Conservation (phyloP, 2,888 invertebrate species). For the Eueremaeus valkanovi region DNA sequence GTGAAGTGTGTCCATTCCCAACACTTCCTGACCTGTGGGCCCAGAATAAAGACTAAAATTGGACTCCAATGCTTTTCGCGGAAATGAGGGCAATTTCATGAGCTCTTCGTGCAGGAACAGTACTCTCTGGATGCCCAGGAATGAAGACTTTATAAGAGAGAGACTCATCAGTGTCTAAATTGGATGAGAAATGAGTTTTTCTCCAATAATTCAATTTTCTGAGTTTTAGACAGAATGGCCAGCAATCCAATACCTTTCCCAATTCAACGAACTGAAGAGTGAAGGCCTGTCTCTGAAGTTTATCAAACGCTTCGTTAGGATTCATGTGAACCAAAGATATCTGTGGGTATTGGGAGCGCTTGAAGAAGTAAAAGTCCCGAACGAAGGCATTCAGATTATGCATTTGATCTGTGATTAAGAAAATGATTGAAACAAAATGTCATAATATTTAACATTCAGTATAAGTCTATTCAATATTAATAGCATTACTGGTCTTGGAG, state of each 20-base stretch:
- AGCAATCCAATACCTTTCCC: constrained; percentile 73
- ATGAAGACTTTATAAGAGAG: constrained; percentile 53
- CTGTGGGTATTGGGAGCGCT: constrained; percentile 96
- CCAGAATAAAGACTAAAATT: constrained; percentile 89
- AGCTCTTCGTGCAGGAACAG: constrained; percentile 98
- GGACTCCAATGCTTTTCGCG: constrained; percentile 93
- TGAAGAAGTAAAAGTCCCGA: constrained; percentile 90
- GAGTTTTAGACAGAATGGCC: too few relatives aligned
- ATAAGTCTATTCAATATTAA: constrained; percentile 40
- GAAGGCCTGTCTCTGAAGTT: constrained; percentile 82
- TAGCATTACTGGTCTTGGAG: constrained; percentile 86
- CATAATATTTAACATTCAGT: neutral
- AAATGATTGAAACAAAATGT: constrained; percentile 15
- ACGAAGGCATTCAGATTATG: constrained; percentile 93
- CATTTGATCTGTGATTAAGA: constrained; percentile 73
- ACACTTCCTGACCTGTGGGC: constrained; percentile 77
- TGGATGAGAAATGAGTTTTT: too few relatives aligned
- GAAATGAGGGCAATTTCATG: constrained; percentile 96
- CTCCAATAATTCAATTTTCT: too few relatives aligned
- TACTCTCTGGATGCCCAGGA: constrained; percentile 86
- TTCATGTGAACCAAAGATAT: constrained; percentile 88
- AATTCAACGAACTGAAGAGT: constrained; percentile 93
- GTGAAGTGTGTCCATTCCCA: constrained; percentile 91
- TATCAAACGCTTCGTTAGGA: constrained; percentile 81
- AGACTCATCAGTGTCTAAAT: constrained; percentile 53